phyloP scores from a whole-genome alignment of 30 jellyfish, hydroid and myxozoan species.

The Cassiopea andromeda region DNA sequence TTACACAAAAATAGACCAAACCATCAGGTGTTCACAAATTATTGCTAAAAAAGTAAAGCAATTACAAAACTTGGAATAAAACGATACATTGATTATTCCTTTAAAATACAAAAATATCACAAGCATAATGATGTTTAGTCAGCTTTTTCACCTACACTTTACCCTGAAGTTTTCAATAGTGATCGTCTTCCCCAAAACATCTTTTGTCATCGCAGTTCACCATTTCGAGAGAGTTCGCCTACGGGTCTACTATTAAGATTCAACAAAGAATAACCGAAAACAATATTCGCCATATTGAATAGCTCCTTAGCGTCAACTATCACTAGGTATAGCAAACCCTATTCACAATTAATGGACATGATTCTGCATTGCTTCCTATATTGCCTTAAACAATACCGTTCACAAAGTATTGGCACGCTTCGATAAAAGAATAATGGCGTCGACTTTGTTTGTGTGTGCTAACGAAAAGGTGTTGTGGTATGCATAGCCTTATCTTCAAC shows the following conservation, averaged over 20 bases:
- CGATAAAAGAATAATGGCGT: too few relatives aligned
- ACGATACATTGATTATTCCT: background rate
- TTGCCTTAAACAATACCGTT: too few relatives aligned
- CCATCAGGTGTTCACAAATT: background rate
- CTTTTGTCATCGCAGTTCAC: background rate
- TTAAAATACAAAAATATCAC: background rate
- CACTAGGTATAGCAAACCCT: too few relatives aligned
- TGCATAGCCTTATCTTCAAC: too few relatives aligned
- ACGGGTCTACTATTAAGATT: background rate
- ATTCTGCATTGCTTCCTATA: too few relatives aligned
- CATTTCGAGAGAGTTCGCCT: background rate
- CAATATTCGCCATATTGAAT: background rate
- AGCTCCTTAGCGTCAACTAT: background rate
- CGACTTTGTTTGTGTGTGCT: too few relatives aligned
- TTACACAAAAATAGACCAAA: too few relatives aligned
- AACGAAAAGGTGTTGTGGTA: too few relatives aligned
- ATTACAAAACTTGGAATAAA: background rate
- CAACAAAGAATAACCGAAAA: background rate
- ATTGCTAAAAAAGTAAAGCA: background rate
- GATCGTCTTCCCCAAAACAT: background rate
- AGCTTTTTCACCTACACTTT: background rate
- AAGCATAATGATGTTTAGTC: background rate
- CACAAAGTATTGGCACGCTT: too few relatives aligned
- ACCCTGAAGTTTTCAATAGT: background rate
- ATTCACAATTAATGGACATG: too few relatives aligned